Evolutionary conservation across 2,888 invertebrate genomes (phyloP).

Genomic region (Acheta domesticus): DNA sequence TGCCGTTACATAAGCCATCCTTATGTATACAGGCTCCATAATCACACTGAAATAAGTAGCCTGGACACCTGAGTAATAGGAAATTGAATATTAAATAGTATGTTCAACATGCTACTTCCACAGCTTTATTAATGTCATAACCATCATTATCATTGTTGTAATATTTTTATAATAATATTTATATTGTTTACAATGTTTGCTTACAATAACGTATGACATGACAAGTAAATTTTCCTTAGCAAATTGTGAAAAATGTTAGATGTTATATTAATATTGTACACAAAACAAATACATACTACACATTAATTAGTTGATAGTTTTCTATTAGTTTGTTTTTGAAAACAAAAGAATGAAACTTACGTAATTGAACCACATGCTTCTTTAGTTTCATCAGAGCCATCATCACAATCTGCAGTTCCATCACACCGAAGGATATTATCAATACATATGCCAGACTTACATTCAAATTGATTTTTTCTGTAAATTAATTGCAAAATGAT

Average conservation of each 20-base stretch:
- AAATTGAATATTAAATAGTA: too few species aligned
- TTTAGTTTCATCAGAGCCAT: conserved; percentile 40
- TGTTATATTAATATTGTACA: too few species aligned
- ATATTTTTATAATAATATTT: too few species aligned
- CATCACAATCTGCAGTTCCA: conserved; percentile 39
- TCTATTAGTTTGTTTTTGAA: not conserved
- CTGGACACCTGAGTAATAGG: conserved; percentile 48
- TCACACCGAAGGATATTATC: conserved; percentile 39
- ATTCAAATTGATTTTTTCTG: conserved; percentile 40
- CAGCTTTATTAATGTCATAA: too few species aligned
- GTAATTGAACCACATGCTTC: conserved; percentile 20
- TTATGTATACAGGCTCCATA: conserved; percentile 63
- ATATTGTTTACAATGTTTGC: too few species aligned
- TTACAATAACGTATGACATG: too few species aligned
- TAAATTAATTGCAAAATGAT: conserved; percentile 19
- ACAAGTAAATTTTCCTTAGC: too few species aligned
- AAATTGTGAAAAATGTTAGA: too few species aligned
- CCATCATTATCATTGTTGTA: too few species aligned
- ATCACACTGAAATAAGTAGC: conserved; percentile 57
- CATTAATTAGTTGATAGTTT: not conserved
- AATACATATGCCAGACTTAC: conserved; percentile 41
- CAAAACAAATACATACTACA: not conserved
- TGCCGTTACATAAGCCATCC: conserved; percentile 53
- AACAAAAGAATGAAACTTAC: not conserved
- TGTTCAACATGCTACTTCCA: too few species aligned